phyloP scores from a whole-genome alignment of 2,888 invertebrate species.

The Andrena chrysosceles region DNA sequence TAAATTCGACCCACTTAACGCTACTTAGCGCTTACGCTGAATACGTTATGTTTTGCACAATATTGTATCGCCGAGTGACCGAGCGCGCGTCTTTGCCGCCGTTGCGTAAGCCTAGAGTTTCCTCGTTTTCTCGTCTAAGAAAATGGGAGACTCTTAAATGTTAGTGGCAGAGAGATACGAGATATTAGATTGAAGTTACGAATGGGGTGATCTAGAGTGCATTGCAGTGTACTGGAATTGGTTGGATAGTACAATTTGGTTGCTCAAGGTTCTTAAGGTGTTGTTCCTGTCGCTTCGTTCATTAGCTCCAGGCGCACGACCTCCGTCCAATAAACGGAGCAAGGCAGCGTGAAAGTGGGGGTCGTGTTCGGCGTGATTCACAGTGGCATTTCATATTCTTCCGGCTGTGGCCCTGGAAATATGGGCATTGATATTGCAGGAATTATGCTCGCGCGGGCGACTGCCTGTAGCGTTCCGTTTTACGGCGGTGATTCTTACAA shows the following conservation, averaged over 20 bases:
- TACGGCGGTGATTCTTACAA: constrained; percentile 3
- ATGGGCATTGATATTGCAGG: neutral
- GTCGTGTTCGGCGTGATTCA: neutral
- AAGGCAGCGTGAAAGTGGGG: too few species aligned
- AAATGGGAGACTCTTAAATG: neutral
- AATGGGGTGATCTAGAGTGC: too few species aligned
- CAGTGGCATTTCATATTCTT: neutral
- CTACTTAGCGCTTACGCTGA: constrained; percentile 84
- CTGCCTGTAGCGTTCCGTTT: neutral
- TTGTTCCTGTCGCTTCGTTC: too few species aligned
- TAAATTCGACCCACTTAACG: constrained; percentile 85
- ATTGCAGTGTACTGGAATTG: too few species aligned
- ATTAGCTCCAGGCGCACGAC: too few species aligned
- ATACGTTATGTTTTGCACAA: constrained; percentile 84
- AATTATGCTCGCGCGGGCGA: neutral
- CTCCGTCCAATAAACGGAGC: too few species aligned
- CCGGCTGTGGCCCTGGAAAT: neutral
- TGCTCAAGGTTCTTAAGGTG: too few species aligned
- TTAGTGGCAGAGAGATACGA: too few species aligned
- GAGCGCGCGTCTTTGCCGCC: constrained; percentile 56
- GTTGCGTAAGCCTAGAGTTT: constrained; percentile 59
- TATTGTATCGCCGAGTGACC: constrained; percentile 76
- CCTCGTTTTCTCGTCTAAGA: neutral
- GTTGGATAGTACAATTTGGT: too few species aligned
- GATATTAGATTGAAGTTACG: too few species aligned